Evolutionary conservation across 2,797 vertebrate species (phyloP).

Genomic region (Echiichthys vipera): DNA sequence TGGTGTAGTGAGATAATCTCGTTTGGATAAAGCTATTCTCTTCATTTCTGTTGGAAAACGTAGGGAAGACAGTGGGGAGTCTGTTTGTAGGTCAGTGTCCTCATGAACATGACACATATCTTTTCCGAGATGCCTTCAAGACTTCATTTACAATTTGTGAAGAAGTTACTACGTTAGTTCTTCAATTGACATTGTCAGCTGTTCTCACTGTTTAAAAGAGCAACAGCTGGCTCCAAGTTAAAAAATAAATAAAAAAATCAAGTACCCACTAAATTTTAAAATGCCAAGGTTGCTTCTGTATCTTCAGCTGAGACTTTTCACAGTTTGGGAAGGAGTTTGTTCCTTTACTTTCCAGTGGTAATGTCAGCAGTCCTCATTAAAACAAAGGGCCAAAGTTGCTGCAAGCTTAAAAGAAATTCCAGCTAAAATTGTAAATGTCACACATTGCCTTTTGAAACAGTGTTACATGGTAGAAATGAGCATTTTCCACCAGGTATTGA

Average conservation of each 20-base stretch:
- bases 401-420: not conserved
- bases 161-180: constrained; percentile 17
- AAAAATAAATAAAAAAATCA: constrained; percentile 3
- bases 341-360: constrained; percentile 28
- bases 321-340: constrained; percentile 30
- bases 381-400: constrained; percentile 26
- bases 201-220: constrained; percentile 31
- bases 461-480: constrained; percentile 10
- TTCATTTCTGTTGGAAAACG: not conserved
- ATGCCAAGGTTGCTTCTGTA: constrained; percentile 44
- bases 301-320: constrained; percentile 21
- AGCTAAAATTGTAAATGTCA: constrained; percentile 40
- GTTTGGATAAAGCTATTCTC: not conserved
- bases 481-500: not conserved
- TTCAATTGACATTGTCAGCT: constrained; percentile 36
- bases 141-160: constrained; percentile 9
- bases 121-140: not conserved
- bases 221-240: constrained; percentile 29
- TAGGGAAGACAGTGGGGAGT: not conserved
- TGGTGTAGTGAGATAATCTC: not conserved
- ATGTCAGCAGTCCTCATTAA: constrained; percentile 46
- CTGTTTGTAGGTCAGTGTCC: constrained; percentile 3
- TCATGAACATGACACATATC: not conserved
- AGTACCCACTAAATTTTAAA: constrained; percentile 37
- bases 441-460: constrained; percentile 9